Conservation (phyloP, 2,888 invertebrate species). For the Tipula unca region DNA sequence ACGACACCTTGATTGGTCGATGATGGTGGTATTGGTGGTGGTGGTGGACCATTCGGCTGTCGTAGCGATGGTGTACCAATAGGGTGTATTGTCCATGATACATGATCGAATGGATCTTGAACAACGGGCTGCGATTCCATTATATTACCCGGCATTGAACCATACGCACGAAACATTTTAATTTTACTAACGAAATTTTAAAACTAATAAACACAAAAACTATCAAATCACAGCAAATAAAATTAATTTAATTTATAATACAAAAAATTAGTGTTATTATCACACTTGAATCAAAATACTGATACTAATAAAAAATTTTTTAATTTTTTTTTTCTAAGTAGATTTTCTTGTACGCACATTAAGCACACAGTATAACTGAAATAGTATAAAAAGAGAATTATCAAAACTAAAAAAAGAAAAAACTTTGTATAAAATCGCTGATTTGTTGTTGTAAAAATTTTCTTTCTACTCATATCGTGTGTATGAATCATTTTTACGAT, state of each 20-base stretch:
- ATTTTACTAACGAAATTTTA: not conserved
- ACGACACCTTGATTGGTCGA: not conserved
- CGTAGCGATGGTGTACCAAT: not conserved
- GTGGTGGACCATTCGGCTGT: not conserved
- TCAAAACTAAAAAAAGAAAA: not conserved
- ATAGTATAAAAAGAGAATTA: not conserved
- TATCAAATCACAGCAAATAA: not conserved
- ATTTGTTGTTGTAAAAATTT: not conserved
- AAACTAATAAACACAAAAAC: not conserved
- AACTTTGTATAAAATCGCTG: not conserved
- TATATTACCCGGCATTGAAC: constrained; percentile 14
- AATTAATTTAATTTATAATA: not conserved
- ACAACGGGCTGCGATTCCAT: not conserved
- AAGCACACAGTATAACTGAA: not conserved
- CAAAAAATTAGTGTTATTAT: not conserved
- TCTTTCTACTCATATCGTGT: not conserved
- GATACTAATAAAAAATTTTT: not conserved
- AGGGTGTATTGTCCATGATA: constrained; percentile 1
- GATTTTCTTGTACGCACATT: not conserved
- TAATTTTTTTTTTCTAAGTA: not conserved
- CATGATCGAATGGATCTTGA: constrained; percentile 2
- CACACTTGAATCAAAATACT: not conserved
- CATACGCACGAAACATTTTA: constrained; percentile 20
- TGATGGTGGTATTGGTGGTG: not conserved
- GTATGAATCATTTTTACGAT: not conserved